phyloP scores from a whole-genome alignment of 2,888 invertebrate genomes.

The Cynaeus angustus region DNA sequence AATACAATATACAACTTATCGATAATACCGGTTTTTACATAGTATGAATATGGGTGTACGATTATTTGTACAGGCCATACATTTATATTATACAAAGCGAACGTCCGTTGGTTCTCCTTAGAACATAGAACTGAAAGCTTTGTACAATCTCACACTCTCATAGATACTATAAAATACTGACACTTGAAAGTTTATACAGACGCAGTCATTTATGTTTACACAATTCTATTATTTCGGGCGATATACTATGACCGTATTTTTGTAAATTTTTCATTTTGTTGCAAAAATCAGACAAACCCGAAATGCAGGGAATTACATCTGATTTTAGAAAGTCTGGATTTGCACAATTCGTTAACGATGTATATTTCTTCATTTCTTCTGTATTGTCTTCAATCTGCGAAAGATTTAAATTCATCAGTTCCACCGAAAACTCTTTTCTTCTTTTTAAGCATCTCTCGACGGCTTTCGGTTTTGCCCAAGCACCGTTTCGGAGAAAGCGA shows the following conservation, averaged over 20 bases:
- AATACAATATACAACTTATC: conserved; percentile 53
- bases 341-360: background rate
- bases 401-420: background rate
- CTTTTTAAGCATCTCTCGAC: conserved; percentile 29
- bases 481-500: conserved; percentile 33
- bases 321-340: conserved; percentile 24
- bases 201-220: conserved; percentile 14
- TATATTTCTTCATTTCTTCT: conserved; percentile 3
- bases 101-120: conserved; percentile 19
- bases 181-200: conserved; percentile 32
- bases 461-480: conserved; percentile 22
- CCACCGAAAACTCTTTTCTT: background rate
- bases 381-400: background rate
- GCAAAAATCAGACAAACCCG: conserved; percentile 18
- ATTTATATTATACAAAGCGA: conserved; percentile 44
- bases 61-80: conserved; percentile 44
- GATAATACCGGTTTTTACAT: conserved; percentile 41
- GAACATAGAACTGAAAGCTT: conserved; percentile 17
- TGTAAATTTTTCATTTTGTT: conserved; percentile 25
- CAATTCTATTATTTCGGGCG: conserved; percentile 21
- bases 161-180: conserved; percentile 51
- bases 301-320: background rate
- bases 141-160: conserved; percentile 42
- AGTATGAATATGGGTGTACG: conserved; percentile 52
- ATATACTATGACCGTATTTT: conserved; percentile 24